Conservation (phyloP, 2,797 vertebrate genomes). For the Acanthopagrus latus region DNA sequence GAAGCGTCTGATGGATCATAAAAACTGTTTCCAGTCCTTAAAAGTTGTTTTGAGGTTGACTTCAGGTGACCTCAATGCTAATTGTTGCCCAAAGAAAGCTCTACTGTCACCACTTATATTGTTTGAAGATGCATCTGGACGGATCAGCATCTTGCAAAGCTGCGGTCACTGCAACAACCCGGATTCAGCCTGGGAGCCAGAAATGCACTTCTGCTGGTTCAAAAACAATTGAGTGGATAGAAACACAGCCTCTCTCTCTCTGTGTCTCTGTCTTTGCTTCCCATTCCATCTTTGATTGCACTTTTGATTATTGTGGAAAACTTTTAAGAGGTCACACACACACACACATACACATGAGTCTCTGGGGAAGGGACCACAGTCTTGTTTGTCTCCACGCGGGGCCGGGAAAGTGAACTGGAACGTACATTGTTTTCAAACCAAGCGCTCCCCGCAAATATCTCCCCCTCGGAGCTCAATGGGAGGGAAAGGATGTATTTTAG, state of each 20-base stretch:
- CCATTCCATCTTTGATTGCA: constrained; percentile 53
- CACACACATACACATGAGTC: constrained; percentile 26
- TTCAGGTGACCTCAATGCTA: neutral
- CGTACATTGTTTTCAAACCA: constrained; percentile 77
- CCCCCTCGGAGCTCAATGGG: constrained; percentile 60
- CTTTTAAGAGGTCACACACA: constrained; percentile 22
- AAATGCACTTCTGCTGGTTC: neutral
- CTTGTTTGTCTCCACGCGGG: constrained; percentile 67
- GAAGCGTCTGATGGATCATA: neutral
- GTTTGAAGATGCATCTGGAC: constrained; percentile 15
- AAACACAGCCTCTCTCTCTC: neutral
- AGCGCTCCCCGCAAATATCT: constrained; percentile 72
- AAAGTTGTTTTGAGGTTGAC: neutral
- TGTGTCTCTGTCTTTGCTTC: constrained; percentile 2
- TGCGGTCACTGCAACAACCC: constrained; percentile 10
- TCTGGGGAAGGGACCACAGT: constrained; percentile 65
- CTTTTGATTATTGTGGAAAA: constrained; percentile 68
- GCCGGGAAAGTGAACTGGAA: constrained; percentile 63
- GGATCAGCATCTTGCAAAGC: constrained; percentile 5
- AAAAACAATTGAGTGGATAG: neutral
- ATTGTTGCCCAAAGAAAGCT: neutral
- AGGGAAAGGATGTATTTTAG: constrained; percentile 40
- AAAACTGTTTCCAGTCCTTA: neutral
- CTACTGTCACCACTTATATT: neutral
- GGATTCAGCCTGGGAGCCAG: neutral